Evolutionary conservation across 2,113 vertebrate genomes (phyloP), one percentile per base, ranked within the genome.

Genomic region (Passer domesticus): DNA sequence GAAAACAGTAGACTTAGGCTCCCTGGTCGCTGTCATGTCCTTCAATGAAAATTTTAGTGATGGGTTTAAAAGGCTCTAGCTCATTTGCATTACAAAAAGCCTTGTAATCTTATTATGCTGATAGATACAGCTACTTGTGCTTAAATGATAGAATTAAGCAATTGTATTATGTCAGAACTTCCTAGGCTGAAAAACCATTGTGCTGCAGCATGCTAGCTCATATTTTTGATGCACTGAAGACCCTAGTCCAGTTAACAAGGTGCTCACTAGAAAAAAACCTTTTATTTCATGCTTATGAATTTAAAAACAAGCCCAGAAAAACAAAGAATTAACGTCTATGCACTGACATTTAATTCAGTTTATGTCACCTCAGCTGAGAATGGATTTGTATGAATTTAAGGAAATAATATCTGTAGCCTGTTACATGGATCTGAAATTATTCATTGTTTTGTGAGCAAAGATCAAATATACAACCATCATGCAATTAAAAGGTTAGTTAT

Each of bases 401-500:
- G 50, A 83, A 92, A 33, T 47, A 80, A 35, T 90, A 19, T 76
- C 31, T 82, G 10, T 64, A 86, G 33, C 39, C 30, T 87, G 43
- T 81, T 92, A 53, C 37, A 92, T 70, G 41, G 28, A 64, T 62
- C 58, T 63, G 22, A 95, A 93, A 90, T 69, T 1, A 46, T 66
- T 80, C 8, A 83, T 59, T 5, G 6, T 60, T 94, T 86, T 94
- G 37, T 3, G 4, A 60, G 39, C 21, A 82, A 90, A 69, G 44
- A 91, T 84, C 92, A 91, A 96, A 80, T 86, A 84, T 64, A 70
- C 60, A 83, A 31, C 39, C 49, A 70, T 30, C 41, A 44, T 33
- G 56, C 46, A 96, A 95, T 94, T 76, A 84, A 64, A 94, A 90
- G 44, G 62, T 87, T 95, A 92, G 73, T 62, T 62, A 49, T 79